phyloP scores from a whole-genome alignment of 2,888 invertebrate species.

The Sarcophaga rosellei region DNA sequence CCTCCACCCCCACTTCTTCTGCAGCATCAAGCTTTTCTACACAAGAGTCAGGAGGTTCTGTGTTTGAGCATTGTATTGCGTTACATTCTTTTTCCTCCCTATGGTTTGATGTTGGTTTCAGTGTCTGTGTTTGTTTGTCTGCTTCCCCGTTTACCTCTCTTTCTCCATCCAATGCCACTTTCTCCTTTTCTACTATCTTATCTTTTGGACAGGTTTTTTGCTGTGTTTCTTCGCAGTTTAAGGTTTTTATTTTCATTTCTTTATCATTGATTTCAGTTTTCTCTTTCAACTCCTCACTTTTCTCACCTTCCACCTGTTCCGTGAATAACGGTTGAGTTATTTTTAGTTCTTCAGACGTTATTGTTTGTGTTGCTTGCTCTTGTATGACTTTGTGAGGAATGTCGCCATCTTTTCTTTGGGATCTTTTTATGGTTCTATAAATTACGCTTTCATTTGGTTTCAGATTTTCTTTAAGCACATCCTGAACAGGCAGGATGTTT shows the following conservation, averaged over 20 bases:
- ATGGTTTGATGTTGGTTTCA: background rate
- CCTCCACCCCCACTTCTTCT: constrained; percentile 37
- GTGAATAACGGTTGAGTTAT: background rate
- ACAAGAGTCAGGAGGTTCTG: background rate
- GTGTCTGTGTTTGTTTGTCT: background rate
- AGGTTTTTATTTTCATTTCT: background rate
- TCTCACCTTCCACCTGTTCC: background rate
- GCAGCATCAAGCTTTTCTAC: background rate
- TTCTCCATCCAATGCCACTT: background rate
- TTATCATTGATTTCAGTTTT: background rate
- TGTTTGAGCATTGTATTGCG: too few relatives aligned
- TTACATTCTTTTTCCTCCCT: background rate
- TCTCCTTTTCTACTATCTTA: background rate
- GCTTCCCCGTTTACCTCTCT: background rate
- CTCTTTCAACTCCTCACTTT: background rate
- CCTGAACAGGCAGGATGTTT: background rate
- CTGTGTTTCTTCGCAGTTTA: background rate
- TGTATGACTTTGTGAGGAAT: background rate
- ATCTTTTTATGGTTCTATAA: background rate
- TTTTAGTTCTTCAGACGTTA: background rate
- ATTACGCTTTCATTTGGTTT: background rate
- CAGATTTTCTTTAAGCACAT: background rate
- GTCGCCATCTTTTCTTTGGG: background rate
- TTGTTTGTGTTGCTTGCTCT: background rate
- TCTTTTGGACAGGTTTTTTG: background rate